Evolutionary conservation across 2,113 vertebrate genomes (phyloP).

Genomic region (Panthera leo): DNA sequence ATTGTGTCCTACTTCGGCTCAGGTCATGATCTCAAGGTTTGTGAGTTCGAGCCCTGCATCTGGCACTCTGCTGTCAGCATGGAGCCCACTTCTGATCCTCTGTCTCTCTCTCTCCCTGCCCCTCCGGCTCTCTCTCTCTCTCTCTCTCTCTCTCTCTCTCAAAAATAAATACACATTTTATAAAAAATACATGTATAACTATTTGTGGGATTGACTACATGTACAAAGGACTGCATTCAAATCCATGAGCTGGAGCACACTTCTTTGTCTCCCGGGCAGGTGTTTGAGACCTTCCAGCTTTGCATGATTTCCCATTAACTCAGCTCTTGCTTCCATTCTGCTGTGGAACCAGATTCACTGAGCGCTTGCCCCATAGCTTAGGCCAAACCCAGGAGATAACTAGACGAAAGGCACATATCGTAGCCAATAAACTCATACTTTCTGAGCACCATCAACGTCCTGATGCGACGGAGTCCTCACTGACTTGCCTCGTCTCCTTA

Average conservation of each 20-base stretch:
- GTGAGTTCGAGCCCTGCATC: too few relatives aligned
- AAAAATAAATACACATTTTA: too few relatives aligned
- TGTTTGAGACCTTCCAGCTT: not conserved
- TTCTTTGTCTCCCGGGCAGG: not conserved
- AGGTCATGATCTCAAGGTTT: too few relatives aligned
- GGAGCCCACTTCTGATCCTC: too few relatives aligned
- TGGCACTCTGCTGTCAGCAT: too few relatives aligned
- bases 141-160: too few relatives aligned
- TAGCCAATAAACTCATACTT: not conserved
- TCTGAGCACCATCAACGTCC: not conserved
- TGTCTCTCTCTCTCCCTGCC: too few relatives aligned
- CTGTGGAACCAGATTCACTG: too few relatives aligned
- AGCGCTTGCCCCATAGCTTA: not conserved
- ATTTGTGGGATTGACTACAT: not conserved
- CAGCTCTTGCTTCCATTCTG: not conserved
- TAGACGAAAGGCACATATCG: not conserved
- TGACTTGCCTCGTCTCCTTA: not conserved
- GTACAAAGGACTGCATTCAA: not conserved
- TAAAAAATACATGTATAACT: too few relatives aligned
- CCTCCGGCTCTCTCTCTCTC: too few relatives aligned
- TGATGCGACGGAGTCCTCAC: not conserved
- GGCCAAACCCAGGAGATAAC: not conserved
- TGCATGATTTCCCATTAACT: not conserved
- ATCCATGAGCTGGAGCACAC: not conserved
- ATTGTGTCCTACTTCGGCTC: too few relatives aligned